Evolutionary conservation across 2,888 invertebrate species (phyloP).

Genomic region (Hedya salicella): DNA sequence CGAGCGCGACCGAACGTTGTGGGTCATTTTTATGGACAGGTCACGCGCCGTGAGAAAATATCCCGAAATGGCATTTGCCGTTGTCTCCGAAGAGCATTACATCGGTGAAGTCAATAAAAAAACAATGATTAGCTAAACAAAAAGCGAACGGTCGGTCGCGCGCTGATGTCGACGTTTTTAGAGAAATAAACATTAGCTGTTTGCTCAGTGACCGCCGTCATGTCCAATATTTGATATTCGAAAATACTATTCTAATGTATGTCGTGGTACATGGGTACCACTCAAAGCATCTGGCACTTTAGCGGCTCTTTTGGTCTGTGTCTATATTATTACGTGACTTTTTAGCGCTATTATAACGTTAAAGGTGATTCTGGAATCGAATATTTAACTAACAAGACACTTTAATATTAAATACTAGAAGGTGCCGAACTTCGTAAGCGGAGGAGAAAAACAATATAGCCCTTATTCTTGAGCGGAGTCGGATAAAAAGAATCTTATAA

Average conservation of each 20-base stretch:
- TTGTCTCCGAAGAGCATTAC: slow-evolving; percentile 70
- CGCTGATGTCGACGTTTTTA: slow-evolving; percentile 78
- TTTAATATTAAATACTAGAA: neutral
- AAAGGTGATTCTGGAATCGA: slow-evolving; percentile 8
- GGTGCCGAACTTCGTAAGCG: no score
- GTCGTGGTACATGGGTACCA: slow-evolving; percentile 72
- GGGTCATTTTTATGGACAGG: slow-evolving; percentile 34
- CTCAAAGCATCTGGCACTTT: slow-evolving; percentile 73
- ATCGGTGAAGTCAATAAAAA: slow-evolving; percentile 77
- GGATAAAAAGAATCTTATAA: no score
- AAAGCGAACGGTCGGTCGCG: slow-evolving; percentile 78
- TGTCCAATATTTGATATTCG: slow-evolving; percentile 83
- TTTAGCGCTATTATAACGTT: slow-evolving; percentile 44
- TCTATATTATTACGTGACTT: slow-evolving; percentile 63
- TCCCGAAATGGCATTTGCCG: slow-evolving; percentile 63
- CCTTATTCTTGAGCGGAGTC: no score
- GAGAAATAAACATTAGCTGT: slow-evolving; percentile 83
- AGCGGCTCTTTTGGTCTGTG: slow-evolving; percentile 78
- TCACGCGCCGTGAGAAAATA: slow-evolving; percentile 70
- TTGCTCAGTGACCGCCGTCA: slow-evolving; percentile 81
- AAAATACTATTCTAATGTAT: slow-evolving; percentile 84
- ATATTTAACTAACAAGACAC: neutral
- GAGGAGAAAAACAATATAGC: no score
- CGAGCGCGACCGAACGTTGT: slow-evolving; percentile 16
- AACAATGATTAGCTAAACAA: slow-evolving; percentile 82